These are phyloP conservation scores for Saimiri boliviensis DNA, from an alignment of 2,113 vertebrate species.

Conservation along the genomic window DNA sequence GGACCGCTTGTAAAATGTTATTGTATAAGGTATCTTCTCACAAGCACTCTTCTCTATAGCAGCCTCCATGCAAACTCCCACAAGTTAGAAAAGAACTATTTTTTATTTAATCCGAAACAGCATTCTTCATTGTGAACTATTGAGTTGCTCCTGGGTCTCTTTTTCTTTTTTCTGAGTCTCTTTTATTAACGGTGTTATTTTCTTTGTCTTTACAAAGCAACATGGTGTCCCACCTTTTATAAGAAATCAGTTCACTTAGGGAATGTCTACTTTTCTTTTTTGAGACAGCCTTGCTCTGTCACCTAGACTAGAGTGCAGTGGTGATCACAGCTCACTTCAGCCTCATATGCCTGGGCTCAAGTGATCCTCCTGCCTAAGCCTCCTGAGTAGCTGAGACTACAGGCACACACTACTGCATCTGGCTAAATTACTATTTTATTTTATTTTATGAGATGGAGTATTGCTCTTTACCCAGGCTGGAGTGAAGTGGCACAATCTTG, in stretches of 20 bases:
- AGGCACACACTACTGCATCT: no score
- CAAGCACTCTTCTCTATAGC: not conserved
- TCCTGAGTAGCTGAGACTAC: no score
- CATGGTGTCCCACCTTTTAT: not conserved
- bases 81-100: not conserved
- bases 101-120: not conserved
- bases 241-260: not conserved
- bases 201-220: constrained; percentile 25
- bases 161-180: not conserved
- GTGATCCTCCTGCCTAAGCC: no score
- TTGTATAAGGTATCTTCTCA: not conserved
- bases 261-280: not conserved
- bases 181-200: not conserved
- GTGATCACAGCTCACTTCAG: no score
- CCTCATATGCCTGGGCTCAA: no score
- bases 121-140: not conserved
- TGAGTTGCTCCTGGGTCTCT: not conserved
- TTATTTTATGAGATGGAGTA: no score
- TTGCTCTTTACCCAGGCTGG: no score
- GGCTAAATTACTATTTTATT: no score
- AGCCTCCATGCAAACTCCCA: not conserved
- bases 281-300: not conserved
- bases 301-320: not conserved
- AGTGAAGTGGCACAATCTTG: no score
- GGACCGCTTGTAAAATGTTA: not conserved